Percentiles rank a stretch among this genome's conserved stretches.
Conservation (phyloP, 2,113 vertebrate species). For the Falcunculus frontatus region DNA sequence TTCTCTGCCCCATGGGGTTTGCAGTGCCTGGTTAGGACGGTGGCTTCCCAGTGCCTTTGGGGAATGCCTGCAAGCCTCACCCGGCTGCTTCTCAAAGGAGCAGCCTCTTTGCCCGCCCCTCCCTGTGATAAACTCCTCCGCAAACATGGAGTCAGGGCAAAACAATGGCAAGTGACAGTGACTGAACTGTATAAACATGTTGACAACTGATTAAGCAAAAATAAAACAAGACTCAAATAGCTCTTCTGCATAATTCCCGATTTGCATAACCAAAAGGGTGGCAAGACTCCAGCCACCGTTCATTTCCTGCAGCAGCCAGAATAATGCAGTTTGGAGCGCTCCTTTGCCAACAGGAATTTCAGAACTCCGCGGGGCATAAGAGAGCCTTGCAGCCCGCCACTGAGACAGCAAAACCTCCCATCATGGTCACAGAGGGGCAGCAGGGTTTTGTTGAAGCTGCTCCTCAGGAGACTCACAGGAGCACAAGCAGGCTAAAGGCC, state of each 20-base stretch:
- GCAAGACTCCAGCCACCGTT: slow-evolving; percentile 37
- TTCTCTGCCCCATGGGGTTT: background rate
- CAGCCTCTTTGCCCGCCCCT: background rate
- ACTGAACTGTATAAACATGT: slow-evolving; percentile 52
- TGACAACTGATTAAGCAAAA: slow-evolving; percentile 67
- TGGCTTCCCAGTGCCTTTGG: background rate
- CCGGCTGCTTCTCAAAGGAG: background rate
- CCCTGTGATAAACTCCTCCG: background rate
- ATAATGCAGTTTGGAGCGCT: background rate
- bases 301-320: slow-evolving; percentile 25
- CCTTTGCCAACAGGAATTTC: background rate
- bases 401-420: background rate
- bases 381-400: background rate
- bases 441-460: background rate
- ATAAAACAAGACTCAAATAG: slow-evolving; percentile 59
- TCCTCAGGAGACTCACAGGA: background rate
- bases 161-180: slow-evolving; percentile 45
- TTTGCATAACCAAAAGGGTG: slow-evolving; percentile 62
- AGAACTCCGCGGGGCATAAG: background rate
- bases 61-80: background rate
- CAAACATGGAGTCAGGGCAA: background rate
- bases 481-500: background rate
- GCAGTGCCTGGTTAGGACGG: background rate
- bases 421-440: background rate
- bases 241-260: slow-evolving; percentile 59